Conservation (phyloP, 2,797 vertebrate species). For the Octomys mimax region DNA sequence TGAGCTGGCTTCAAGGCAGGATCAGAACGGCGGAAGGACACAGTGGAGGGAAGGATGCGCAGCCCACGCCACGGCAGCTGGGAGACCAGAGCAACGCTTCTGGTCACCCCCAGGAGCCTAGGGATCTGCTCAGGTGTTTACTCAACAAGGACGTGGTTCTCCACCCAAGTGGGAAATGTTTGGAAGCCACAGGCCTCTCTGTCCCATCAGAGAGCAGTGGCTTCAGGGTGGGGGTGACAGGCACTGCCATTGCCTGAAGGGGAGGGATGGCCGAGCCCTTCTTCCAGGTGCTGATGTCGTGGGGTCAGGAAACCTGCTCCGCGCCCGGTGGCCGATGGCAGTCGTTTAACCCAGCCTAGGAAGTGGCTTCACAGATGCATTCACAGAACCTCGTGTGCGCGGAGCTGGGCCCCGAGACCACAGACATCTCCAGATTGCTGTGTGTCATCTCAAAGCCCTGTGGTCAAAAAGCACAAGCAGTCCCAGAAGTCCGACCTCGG, state of each 20-base stretch:
- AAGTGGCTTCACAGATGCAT: background rate
- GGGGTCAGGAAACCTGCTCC: background rate
- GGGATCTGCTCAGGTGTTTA: background rate
- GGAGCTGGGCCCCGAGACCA: accelerated
- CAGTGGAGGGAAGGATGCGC: background rate
- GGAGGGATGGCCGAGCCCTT: background rate
- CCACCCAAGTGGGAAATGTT: background rate
- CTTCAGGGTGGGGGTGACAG: background rate
- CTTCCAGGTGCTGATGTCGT: background rate
- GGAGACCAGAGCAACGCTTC: background rate
- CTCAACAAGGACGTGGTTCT: background rate
- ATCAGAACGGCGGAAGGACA: background rate
- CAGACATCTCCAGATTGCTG: background rate
- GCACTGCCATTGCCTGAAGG: background rate
- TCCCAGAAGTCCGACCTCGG: background rate
- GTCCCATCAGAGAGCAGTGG: background rate
- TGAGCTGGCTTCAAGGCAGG: background rate
- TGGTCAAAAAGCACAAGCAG: background rate
- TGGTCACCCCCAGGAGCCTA: background rate
- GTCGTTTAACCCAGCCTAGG: background rate
- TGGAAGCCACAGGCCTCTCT: background rate
- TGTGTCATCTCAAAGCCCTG: background rate
- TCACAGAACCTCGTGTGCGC: background rate
- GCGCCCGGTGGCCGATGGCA: too few species aligned
- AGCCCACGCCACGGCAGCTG: too few species aligned